phyloP scores from a whole-genome alignment of 2,113 vertebrate genomes.

The Solea solea region DNA sequence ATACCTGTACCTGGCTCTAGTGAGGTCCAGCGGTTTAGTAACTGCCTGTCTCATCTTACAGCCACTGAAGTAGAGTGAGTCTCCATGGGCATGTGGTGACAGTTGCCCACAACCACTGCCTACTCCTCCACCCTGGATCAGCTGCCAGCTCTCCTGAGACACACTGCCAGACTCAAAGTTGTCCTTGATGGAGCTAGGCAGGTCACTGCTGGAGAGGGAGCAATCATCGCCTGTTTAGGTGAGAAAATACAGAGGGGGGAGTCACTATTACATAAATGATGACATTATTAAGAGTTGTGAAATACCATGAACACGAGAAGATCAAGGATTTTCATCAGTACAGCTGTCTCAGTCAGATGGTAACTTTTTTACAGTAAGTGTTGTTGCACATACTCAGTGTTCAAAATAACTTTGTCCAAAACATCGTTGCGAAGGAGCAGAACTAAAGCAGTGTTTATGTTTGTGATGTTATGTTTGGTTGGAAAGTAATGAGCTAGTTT shows the following conservation, averaged over 20 bases:
- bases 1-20: conserved; percentile 91
- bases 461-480: background rate
- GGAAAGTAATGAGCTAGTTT: background rate
- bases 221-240: conserved; percentile 88
- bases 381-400: background rate
- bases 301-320: no score
- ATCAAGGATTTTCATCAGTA: background rate
- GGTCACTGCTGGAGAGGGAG: conserved; percentile 89
- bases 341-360: background rate
- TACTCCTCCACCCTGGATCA: conserved; percentile 93
- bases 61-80: conserved; percentile 97
- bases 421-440: background rate
- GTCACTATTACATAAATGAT: no score
- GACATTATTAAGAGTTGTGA: no score
- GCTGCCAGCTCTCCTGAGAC: conserved; percentile 95
- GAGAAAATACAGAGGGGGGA: background rate
- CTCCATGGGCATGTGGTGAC: conserved; percentile 94
- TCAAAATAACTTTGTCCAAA: no score
- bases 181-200: conserved; percentile 97
- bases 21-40: conserved; percentile 96
- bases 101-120: conserved; percentile 97
- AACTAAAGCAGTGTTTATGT: background rate
- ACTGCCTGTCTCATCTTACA: conserved; percentile 96
- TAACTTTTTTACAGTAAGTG: background rate
- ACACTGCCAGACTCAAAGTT: conserved; percentile 95